phyloP scores from a whole-genome alignment of 2,888 invertebrate genomes.

The Coenonympha glycerion region DNA sequence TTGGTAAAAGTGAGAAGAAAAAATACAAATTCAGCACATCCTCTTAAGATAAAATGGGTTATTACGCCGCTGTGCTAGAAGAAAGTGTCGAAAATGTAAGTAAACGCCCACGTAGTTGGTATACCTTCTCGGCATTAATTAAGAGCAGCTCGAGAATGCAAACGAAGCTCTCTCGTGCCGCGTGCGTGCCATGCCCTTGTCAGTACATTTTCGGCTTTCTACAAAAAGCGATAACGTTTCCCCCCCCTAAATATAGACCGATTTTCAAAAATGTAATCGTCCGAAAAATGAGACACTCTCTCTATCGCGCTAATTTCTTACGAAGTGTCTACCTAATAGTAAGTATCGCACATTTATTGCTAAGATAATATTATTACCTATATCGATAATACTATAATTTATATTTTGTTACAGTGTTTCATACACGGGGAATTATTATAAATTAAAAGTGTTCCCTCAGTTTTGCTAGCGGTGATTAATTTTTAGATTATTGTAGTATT shows the following conservation, averaged over 20 bases:
- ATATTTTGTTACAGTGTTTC: no score
- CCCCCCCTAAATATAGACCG: slow-evolving; percentile 1
- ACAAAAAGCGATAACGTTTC: slow-evolving; percentile 14
- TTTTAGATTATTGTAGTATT: slow-evolving; percentile 1
- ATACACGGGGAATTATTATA: no score
- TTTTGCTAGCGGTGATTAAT: not conserved
- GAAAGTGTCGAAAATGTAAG: slow-evolving; percentile 25
- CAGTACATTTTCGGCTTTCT: slow-evolving; percentile 18
- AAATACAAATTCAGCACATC: no score
- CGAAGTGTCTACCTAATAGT: no score
- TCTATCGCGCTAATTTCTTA: no score
- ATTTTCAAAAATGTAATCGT: not conserved
- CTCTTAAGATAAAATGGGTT: slow-evolving; percentile 16
- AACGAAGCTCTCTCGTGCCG: slow-evolving; percentile 22
- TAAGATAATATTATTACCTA: no score
- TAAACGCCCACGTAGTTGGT: slow-evolving; percentile 21
- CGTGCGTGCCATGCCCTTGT: slow-evolving; percentile 16
- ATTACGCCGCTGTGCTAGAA: slow-evolving; percentile 16
- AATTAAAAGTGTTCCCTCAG: not conserved
- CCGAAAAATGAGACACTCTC: no score
- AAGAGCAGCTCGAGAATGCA: slow-evolving; percentile 19
- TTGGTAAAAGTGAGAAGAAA: no score
- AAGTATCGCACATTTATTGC: no score
- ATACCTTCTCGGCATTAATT: slow-evolving; percentile 19
- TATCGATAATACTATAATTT: no score